Conservation (phyloP, 2,797 vertebrate genomes). For the Clarias pachynema region DNA sequence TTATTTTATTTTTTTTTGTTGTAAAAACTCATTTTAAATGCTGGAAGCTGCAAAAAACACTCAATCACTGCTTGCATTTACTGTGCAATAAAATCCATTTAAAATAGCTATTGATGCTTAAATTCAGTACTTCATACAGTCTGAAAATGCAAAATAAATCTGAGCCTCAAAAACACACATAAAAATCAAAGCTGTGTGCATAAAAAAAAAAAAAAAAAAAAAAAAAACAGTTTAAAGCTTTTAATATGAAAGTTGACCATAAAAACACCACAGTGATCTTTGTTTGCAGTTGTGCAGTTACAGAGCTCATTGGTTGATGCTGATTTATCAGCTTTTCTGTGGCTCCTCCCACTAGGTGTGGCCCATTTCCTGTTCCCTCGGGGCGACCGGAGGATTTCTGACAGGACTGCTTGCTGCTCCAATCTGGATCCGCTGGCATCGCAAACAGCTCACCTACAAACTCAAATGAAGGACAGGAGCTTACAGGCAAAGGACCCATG, state of each 20-base stretch:
- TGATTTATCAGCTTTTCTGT: constrained; percentile 31
- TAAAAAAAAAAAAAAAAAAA: constrained; percentile 41
- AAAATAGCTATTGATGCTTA: constrained; percentile 33
- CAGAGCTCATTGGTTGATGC: constrained; percentile 37
- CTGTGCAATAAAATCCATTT: constrained; percentile 46
- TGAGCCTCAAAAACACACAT: constrained; percentile 39
- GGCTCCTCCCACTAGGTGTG: constrained; percentile 79
- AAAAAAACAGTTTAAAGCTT: constrained; percentile 44
- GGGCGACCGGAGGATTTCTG: constrained; percentile 86
- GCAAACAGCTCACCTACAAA: constrained; percentile 96
- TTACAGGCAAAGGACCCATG: constrained; percentile 11
- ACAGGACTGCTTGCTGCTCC: constrained; percentile 87
- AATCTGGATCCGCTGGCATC: constrained; percentile 92
- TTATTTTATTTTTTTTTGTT: constrained; percentile 4
- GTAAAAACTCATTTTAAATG: constrained; percentile 24
- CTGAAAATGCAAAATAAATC: constrained; percentile 40
- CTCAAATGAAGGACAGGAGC: constrained; percentile 81
- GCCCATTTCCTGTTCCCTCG: constrained; percentile 95
- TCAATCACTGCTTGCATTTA: constrained; percentile 48
- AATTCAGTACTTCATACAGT: constrained; percentile 38
- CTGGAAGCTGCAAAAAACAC: constrained; percentile 52
- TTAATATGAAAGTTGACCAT: constrained; percentile 49
- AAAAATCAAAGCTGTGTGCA: constrained; percentile 20
- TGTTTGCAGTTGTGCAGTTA: constrained; percentile 48
- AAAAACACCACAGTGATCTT: constrained; percentile 57